phyloP scores from a whole-genome alignment of 2,113 vertebrate species.

The Pelecanoides urinatrix region DNA sequence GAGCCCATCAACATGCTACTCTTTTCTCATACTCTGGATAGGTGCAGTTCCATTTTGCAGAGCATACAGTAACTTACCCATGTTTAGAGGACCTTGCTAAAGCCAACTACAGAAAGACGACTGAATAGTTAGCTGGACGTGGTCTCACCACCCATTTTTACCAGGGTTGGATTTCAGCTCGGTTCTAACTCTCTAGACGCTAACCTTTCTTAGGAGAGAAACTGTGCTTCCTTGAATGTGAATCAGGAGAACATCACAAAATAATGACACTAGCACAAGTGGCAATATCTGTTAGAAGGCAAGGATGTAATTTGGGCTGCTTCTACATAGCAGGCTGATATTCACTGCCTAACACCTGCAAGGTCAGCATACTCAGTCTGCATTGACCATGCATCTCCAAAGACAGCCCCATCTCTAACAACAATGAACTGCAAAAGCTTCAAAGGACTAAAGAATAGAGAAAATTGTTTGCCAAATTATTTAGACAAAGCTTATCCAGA shows the following conservation, averaged over 20 bases:
- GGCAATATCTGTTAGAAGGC: background rate
- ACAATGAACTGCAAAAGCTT: background rate
- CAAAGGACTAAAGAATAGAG: background rate
- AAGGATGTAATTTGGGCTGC: background rate
- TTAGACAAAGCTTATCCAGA: conserved; percentile 40
- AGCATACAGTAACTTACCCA: background rate
- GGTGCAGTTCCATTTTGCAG: background rate
- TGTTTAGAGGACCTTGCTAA: background rate
- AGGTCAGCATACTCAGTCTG: background rate
- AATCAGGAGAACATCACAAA: background rate
- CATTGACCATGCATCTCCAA: background rate
- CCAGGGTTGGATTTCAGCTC: background rate
- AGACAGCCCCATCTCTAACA: background rate
- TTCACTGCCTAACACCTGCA: background rate
- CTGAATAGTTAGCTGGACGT: background rate
- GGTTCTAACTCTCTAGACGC: background rate
- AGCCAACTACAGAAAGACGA: background rate
- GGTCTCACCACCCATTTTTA: background rate
- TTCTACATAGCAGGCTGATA: background rate
- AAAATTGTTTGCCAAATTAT: conserved; percentile 33
- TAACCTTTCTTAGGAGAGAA: background rate
- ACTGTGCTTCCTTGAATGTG: background rate
- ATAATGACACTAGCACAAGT: background rate
- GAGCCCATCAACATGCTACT: background rate
- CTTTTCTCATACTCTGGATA: background rate